Base-by-base conservation (phyloP, 1,140 invertebrate genomes). In the Saccostrea glomerata region DNA sequence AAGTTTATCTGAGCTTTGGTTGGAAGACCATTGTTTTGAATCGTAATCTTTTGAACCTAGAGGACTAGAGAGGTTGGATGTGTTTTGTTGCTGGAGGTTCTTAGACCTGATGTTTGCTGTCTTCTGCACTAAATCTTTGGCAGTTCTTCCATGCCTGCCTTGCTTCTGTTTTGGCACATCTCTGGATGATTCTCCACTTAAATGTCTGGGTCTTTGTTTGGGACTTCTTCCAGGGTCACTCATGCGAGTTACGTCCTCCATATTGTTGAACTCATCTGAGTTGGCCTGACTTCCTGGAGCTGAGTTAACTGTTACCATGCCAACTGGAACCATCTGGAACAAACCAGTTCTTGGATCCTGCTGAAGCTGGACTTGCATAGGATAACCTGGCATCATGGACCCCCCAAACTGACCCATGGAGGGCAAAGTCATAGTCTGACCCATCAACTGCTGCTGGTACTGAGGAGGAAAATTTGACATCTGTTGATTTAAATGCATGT, bases 341-440 rank as follows among this genome's bases (percentile, higher is more conserved):
- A 92, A 91, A 12, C 94, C 94, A 54, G 94, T 94, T 7, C 89
- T 86, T 20, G 93, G 93, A 89, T 94, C 93, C 84, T 94, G 94
- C 58, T 94, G 92, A 60, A 94, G 88, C 84, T 93, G 92, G 60
- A 93, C 91, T 66, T 93, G 93, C 47, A 91, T 58, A 23, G 92
- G 92, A 82, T 90, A 86, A 12, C 91, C 91, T 17, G 91, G 84
- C 84, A 92, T 84, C 30, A 91, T 36, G 40, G 89, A 90, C 36
- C 90, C 90, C 7, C 86, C 58, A 84, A 88, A 90, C 60, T 91
- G 90, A 58, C 82, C 30, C 58, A 90, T 54, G 54, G 88, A 47
- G 20, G 93, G 92, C 23, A 92, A 82, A 4, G 91, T 91, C 87
- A 92, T 84, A n/a, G 90, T 91, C 82, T 92, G 92, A 7, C 90